phyloP scores from a whole-genome alignment of 2,113 vertebrate species.

The Romanogobio albipinnatus region DNA sequence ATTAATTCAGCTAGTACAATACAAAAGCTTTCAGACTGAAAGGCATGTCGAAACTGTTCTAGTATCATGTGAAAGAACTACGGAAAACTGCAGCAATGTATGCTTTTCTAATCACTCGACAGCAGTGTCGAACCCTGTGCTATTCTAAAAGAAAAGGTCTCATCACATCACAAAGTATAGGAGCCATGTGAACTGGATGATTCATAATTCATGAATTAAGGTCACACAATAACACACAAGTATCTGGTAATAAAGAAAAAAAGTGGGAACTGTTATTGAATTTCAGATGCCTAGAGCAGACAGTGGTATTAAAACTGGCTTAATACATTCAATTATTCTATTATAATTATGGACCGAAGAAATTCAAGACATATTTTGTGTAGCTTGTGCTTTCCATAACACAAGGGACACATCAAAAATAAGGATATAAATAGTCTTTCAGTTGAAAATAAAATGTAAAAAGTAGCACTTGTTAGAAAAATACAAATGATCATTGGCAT shows the following conservation, averaged over 20 bases:
- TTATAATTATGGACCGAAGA: background rate
- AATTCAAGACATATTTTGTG: conserved; percentile 20
- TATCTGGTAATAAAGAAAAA: conserved; percentile 17
- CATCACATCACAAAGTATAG: conserved; percentile 72
- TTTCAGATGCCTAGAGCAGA: background rate
- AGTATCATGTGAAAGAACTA: conserved; percentile 65
- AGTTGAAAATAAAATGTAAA: conserved; percentile 72
- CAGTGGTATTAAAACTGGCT: conserved; percentile 34
- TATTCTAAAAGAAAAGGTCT: conserved; percentile 58
- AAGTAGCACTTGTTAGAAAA: conserved; percentile 79
- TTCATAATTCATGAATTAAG: conserved; percentile 47
- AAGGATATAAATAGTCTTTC: conserved; percentile 66
- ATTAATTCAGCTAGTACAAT: conserved; percentile 62
- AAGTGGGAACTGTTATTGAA: conserved; percentile 34
- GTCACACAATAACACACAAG: conserved; percentile 30
- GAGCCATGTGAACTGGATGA: conserved; percentile 57
- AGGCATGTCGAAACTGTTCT: conserved; percentile 58
- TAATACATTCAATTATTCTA: conserved; percentile 26
- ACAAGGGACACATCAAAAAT: conserved; percentile 69
- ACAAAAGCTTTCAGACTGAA: conserved; percentile 68
- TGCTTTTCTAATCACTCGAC: conserved; percentile 80
- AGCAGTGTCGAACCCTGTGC: conserved; percentile 72
- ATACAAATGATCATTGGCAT: conserved; percentile 83
- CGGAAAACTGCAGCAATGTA: conserved; percentile 79
- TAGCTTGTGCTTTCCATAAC: conserved; percentile 51